A percentile compares a stretch with the other conserved stretches of the same genome.
These are phyloP conservation scores for Laticauda colubrina DNA, from an alignment of 2,113 vertebrate species.

Conservation along the genomic window DNA sequence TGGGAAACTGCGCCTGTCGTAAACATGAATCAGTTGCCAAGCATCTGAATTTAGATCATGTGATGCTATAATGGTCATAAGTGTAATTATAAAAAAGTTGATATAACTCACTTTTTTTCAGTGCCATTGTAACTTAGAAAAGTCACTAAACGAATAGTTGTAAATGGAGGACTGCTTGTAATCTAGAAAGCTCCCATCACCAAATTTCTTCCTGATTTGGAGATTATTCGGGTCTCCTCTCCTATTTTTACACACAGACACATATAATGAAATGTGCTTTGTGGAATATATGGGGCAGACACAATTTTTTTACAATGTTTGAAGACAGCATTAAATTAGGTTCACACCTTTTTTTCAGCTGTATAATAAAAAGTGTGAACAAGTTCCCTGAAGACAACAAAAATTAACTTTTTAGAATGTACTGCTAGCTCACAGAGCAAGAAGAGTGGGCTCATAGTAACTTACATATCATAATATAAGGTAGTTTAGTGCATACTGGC, in stretches of 20 bases:
- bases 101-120: not conserved
- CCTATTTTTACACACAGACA: not conserved
- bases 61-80: not conserved
- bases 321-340: not conserved
- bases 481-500: not conserved
- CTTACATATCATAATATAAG: not conserved
- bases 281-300: not conserved
- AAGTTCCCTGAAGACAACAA: not conserved
- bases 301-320: not conserved
- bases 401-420: not conserved
- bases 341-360: not conserved
- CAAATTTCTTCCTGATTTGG: not conserved
- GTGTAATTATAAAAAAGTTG: not conserved
- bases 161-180: not conserved
- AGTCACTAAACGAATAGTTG: not conserved
- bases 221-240: not conserved
- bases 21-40: too few species aligned
- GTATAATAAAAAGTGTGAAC: not conserved
- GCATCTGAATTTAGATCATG: not conserved
- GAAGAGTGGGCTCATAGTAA: not conserved
- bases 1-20: too few species aligned
- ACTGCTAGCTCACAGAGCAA: not conserved
- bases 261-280: not conserved
- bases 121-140: not conserved
- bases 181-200: not conserved